Conservation (phyloP, 2,888 invertebrate genomes). For the Leptura quadrifasciata region DNA sequence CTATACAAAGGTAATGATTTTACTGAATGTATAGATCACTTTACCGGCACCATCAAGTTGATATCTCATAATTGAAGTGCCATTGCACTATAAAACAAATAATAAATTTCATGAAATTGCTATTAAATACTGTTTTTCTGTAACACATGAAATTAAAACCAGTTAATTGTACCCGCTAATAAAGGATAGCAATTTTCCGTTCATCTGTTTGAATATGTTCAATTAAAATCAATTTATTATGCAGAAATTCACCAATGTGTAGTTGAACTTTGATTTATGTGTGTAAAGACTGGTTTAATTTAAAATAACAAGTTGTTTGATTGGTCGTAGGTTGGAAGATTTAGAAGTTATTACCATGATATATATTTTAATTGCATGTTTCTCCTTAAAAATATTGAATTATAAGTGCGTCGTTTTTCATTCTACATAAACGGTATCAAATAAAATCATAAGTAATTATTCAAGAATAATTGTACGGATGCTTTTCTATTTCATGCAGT, state of each 20-base stretch:
- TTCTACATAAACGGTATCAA: conserved; percentile 20
- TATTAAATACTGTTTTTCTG: background rate
- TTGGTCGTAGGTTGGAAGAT: conserved; percentile 53
- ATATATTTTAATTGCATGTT: conserved; percentile 44
- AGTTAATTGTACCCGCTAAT: conserved; percentile 15
- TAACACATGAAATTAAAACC: background rate
- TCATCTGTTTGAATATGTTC: conserved; percentile 26
- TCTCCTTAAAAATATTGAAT: conserved; percentile 16
- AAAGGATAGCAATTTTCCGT: conserved; percentile 14
- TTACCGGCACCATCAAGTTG: too few relatives aligned
- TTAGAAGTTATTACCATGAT: conserved; percentile 44
- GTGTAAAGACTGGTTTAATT: conserved; percentile 55
- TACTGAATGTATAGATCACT: too few relatives aligned
- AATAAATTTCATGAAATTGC: background rate
- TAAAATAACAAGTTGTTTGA: conserved; percentile 53
- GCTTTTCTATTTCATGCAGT: background rate
- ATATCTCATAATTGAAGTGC: too few relatives aligned
- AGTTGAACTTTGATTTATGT: conserved; percentile 43
- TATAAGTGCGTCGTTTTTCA: conserved; percentile 8
- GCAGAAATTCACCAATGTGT: conserved; percentile 31
- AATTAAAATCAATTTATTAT: conserved; percentile 41
- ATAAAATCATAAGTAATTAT: background rate
- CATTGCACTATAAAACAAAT: background rate
- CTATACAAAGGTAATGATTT: too few relatives aligned
- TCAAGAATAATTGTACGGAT: background rate